A percentile compares a stretch with the other conserved stretches of the same genome.
Conservation (phyloP, 2,113 vertebrate genomes). For the Arizona elegans region DNA sequence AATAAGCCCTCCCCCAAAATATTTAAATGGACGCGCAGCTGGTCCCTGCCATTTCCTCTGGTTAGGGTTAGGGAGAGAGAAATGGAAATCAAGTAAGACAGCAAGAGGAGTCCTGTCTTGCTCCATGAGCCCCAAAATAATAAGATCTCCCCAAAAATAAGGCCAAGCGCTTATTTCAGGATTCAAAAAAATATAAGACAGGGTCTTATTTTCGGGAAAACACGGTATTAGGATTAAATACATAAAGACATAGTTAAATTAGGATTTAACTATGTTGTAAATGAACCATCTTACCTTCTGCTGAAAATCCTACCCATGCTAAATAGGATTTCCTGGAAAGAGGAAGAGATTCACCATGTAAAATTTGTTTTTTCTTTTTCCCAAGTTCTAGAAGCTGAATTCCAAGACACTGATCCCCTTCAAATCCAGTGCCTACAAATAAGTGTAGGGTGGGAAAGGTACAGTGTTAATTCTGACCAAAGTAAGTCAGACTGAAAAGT, state of each 20-base stretch:
- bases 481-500: background rate
- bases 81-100: no score
- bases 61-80: no score
- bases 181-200: no score
- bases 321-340: constrained; percentile 83
- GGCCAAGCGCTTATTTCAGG: no score
- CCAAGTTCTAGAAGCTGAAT: constrained; percentile 87
- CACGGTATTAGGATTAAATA: no score
- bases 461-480: background rate
- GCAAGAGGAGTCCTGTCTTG: no score
- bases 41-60: no score
- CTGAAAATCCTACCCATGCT: constrained; percentile 88
- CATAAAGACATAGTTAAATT: background rate
- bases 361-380: constrained; percentile 74
- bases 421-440: constrained; percentile 83
- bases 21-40: no score
- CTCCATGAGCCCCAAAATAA: no score
- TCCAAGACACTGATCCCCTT: constrained; percentile 89
- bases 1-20: no score
- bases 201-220: no score
- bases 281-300: constrained; percentile 80
- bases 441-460: background rate
- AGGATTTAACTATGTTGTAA: background rate
- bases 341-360: constrained; percentile 83
- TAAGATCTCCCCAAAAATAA: no score